These are phyloP conservation scores for Cactoblastis cactorum DNA, from an alignment of 2,888 invertebrate genomes.

Conservation along the genomic window DNA sequence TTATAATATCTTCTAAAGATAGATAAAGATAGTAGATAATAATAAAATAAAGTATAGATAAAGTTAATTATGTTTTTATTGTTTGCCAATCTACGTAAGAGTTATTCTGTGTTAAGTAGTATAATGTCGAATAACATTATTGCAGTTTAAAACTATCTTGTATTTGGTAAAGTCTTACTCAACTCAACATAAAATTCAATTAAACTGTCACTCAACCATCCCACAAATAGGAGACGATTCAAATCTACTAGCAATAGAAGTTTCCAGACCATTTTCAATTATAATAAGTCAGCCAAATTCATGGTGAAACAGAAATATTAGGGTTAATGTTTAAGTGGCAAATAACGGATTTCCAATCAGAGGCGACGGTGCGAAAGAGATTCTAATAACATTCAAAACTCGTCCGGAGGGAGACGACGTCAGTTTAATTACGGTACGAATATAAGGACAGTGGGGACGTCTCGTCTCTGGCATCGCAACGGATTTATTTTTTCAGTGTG, in stretches of 20 bases:
- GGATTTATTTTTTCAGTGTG: conserved; percentile 67
- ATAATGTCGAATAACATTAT: background rate
- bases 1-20: no score
- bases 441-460: conserved; percentile 29
- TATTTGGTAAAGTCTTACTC: background rate
- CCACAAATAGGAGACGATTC: conserved; percentile 12
- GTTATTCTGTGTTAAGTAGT: no score
- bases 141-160: background rate
- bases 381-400: conserved; percentile 79
- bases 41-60: no score
- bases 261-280: conserved; percentile 20
- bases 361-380: conserved; percentile 70
- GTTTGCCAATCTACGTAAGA: no score
- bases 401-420: conserved; percentile 68
- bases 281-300: background rate
- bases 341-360: conserved; percentile 69
- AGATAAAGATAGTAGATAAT: no score
- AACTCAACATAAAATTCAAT: conserved; percentile 10
- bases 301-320: conserved; percentile 14
- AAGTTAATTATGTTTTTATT: no score
- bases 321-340: conserved; percentile 40
- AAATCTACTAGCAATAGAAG: conserved; percentile 17
- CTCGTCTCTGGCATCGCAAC: conserved; percentile 60
- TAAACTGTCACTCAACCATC: conserved; percentile 19
- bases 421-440: conserved; percentile 68